phyloP scores from a whole-genome alignment of 2,113 vertebrate species.

The Mormyrus lacerda region DNA sequence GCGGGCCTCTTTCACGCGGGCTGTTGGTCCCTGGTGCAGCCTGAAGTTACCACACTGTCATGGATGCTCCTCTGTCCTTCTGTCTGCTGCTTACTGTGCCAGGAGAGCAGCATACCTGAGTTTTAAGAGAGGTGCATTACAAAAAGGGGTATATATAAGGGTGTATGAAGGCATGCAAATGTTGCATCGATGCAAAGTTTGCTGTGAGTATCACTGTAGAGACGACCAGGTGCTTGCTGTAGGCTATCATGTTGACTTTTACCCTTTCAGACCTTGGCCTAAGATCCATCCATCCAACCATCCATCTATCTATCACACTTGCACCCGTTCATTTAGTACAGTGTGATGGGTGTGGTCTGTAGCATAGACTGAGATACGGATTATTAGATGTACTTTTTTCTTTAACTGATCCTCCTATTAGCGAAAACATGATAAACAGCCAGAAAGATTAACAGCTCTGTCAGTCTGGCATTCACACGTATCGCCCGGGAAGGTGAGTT shows the following conservation, averaged over 20 bases:
- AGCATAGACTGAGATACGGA: background rate
- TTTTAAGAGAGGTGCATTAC: background rate
- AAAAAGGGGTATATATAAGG: background rate
- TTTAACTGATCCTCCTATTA: background rate
- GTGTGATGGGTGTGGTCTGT: background rate
- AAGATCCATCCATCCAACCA: background rate
- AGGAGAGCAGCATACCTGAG: background rate
- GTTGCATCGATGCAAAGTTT: background rate
- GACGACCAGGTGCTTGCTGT: background rate
- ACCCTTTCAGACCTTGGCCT: background rate
- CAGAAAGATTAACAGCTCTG: slow-evolving; percentile 24
- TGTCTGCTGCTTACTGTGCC: background rate
- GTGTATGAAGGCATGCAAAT: background rate
- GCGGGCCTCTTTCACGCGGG: background rate
- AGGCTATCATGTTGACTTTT: background rate
- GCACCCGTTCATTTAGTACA: background rate
- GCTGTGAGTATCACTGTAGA: background rate
- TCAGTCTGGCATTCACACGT: slow-evolving; percentile 12
- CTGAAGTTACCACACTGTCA: background rate
- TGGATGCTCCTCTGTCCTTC: background rate
- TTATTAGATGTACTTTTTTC: background rate
- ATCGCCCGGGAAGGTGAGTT: slow-evolving; percentile 3
- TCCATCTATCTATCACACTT: background rate
- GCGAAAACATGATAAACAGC: background rate
- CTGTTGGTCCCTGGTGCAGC: background rate